These are phyloP conservation scores for Dascyllus trimaculatus DNA, from an alignment of 2,113 vertebrate species.

Conservation along the genomic window DNA sequence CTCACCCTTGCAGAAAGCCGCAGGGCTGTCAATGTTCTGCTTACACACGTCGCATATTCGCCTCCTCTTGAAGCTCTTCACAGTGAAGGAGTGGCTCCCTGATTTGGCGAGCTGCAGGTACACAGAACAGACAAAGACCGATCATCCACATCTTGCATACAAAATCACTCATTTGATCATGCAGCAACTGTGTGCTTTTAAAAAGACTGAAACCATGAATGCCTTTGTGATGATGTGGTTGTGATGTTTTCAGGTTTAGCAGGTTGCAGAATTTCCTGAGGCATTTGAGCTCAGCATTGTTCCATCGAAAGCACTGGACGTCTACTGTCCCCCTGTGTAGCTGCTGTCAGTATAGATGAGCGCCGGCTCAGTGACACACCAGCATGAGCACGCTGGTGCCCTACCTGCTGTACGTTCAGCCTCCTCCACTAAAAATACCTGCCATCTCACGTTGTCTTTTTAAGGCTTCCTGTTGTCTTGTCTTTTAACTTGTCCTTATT, in stretches of 20 bases:
- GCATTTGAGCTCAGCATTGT: slow-evolving; percentile 6
- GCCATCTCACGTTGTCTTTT: slow-evolving; percentile 41
- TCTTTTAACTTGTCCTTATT: slow-evolving; percentile 58
- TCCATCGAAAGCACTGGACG: slow-evolving; percentile 3
- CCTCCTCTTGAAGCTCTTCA: slow-evolving; percentile 71
- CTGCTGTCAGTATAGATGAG: slow-evolving; percentile 54
- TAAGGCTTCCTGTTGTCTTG: slow-evolving; percentile 32
- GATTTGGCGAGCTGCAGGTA: slow-evolving; percentile 63
- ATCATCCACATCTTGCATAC: background rate
- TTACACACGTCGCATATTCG: slow-evolving; percentile 68
- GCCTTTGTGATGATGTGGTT: too few relatives aligned
- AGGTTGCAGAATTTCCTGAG: background rate
- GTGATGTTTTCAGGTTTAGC: background rate
- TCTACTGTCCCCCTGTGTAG: slow-evolving; percentile 25
- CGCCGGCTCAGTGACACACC: slow-evolving; percentile 22
- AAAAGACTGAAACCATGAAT: background rate
- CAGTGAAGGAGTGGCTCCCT: slow-evolving; percentile 64
- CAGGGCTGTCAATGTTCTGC: slow-evolving; percentile 65
- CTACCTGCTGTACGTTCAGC: slow-evolving; percentile 35
- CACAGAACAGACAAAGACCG: background rate
- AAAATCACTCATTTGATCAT: background rate
- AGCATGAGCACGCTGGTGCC: slow-evolving; percentile 25
- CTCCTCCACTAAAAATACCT: slow-evolving; percentile 32
- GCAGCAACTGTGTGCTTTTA: background rate
- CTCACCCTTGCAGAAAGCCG: slow-evolving; percentile 77